These are phyloP conservation scores for Apodemus agrarius DNA, from an alignment of 2,797 vertebrate species.

Conservation along the genomic window DNA sequence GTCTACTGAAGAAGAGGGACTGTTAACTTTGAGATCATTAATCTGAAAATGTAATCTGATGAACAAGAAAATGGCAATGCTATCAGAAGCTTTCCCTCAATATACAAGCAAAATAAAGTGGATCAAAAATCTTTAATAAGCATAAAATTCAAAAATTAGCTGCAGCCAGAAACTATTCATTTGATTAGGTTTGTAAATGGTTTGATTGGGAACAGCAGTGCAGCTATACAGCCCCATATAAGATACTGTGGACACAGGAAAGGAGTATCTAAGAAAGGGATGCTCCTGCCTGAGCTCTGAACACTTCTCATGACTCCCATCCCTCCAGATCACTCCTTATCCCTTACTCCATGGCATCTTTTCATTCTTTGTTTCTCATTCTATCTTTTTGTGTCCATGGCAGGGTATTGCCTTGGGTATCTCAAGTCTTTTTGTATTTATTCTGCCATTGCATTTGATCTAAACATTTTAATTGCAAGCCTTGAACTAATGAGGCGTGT, in stretches of 20 bases:
- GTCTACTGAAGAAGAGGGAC: conserved; percentile 37
- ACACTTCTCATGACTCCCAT: background rate
- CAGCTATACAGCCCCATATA: no score
- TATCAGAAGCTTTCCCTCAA: background rate
- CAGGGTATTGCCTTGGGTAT: background rate
- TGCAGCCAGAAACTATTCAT: background rate
- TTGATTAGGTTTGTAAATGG: background rate
- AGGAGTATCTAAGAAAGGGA: background rate
- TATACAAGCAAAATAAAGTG: conserved; percentile 1
- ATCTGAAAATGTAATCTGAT: conserved; percentile 65
- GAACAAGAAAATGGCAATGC: background rate
- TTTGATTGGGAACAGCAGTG: background rate
- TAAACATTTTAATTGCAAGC: conserved; percentile 24
- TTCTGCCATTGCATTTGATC: conserved; percentile 6
- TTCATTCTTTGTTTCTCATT: background rate
- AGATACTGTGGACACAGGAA: background rate
- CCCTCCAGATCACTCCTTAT: background rate
- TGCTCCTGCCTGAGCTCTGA: background rate
- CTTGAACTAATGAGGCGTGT: conserved; percentile 49
- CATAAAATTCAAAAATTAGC: background rate
- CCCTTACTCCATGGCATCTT: background rate
- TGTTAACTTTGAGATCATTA: conserved; percentile 58
- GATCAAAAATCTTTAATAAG: background rate
- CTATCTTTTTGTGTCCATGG: background rate
- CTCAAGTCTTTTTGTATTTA: conserved; percentile 24